Conservation (phyloP, 1,140 invertebrate species). For the Diabrotica virgifera region DNA sequence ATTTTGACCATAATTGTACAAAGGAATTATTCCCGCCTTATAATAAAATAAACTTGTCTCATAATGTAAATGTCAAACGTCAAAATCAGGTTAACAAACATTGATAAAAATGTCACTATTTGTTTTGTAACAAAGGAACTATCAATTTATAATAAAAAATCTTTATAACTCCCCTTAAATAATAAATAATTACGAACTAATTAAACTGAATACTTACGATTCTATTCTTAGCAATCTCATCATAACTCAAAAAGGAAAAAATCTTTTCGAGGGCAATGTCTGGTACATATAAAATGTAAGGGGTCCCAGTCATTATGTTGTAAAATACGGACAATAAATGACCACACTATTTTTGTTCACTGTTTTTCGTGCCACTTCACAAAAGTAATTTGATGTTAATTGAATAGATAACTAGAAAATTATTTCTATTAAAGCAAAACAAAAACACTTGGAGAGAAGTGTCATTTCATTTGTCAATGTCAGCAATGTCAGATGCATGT, state of each 20-base stretch:
- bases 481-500: too few species aligned
- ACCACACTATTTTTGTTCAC: too few species aligned
- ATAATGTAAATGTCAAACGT: neutral
- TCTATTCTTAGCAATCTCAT: constrained; percentile 77
- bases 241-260: constrained; percentile 72
- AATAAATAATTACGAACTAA: neutral
- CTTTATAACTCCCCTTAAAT: neutral
- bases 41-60: neutral
- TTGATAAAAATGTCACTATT: neutral
- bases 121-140: too few species aligned
- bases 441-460: too few species aligned
- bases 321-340: too few species aligned
- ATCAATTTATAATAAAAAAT: too few species aligned
- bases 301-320: constrained; percentile 27
- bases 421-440: too few species aligned
- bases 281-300: constrained; percentile 63
- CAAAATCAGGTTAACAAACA: neutral
- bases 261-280: constrained; percentile 77
- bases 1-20: constrained; percentile 15
- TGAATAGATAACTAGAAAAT: too few species aligned
- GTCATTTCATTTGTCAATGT: too few species aligned
- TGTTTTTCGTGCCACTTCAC: too few species aligned
- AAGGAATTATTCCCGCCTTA: neutral
- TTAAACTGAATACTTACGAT: constrained; percentile 60
- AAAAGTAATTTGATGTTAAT: too few species aligned